phyloP scores from a whole-genome alignment of 23 tunicate species.

The Botrylloides violaceus region DNA sequence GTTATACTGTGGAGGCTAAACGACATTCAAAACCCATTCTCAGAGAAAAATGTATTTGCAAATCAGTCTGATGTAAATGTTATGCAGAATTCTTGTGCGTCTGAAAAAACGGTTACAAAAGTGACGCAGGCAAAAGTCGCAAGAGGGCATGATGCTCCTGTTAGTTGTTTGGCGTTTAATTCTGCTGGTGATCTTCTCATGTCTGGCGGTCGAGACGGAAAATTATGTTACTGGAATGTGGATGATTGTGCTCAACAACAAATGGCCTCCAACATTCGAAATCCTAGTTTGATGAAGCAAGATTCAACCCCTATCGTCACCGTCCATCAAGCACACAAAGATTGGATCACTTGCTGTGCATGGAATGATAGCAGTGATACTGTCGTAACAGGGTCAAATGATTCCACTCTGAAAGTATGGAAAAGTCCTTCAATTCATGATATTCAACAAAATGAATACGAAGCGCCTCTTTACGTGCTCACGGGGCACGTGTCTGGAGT shows the following conservation, averaged over 20 bases:
- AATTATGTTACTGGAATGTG: conserved; percentile 20
- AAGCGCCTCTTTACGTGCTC: not conserved
- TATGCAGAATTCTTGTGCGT: not conserved
- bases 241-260: not conserved
- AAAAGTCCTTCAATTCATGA: not conserved
- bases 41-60: not conserved
- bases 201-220: conserved; percentile 30
- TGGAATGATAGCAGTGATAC: conserved; percentile 28
- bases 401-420: conserved; percentile 37
- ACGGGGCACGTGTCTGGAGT: conserved; percentile 20
- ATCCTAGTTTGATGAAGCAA: not conserved
- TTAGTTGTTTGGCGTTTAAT: conserved; percentile 30
- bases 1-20: conserved; percentile 20
- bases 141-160: conserved; percentile 20
- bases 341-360: conserved; percentile 45
- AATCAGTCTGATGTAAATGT: not conserved
- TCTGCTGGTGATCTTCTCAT: conserved; percentile 12
- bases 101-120: not conserved
- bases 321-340: conserved; percentile 33
- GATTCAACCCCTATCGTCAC: not conserved
- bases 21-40: not conserved
- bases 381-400: conserved; percentile 47
- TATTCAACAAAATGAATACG: not conserved
- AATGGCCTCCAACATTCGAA: not conserved
- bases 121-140: not conserved